Evolutionary conservation across 2,888 invertebrate genomes (phyloP).

Genomic region (Argyresthia albistria): DNA sequence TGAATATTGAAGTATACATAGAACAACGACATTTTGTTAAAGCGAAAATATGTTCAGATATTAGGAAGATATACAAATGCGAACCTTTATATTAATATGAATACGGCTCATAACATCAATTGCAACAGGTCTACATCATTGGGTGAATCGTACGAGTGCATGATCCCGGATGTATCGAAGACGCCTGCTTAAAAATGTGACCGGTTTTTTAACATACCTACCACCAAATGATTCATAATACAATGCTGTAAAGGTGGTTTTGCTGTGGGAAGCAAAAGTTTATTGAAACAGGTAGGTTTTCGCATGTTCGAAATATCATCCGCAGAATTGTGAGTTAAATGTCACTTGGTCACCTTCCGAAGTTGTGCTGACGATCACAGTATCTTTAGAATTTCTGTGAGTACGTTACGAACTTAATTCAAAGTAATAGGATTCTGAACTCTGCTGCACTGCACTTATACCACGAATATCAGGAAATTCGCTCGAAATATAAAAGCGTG

Average conservation of each 20-base stretch:
- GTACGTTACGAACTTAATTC: not conserved
- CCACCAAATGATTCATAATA: not conserved
- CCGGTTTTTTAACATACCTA: not conserved
- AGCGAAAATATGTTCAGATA: no score
- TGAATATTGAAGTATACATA: no score
- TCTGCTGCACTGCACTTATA: no score
- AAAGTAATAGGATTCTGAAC: not conserved
- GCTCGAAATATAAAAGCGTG: no score
- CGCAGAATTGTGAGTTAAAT: conserved; percentile 44
- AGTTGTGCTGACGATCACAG: not conserved
- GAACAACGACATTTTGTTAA: no score
- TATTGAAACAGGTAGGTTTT: not conserved
- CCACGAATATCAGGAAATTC: no score
- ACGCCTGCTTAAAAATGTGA: conserved; percentile 2
- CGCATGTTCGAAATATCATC: conserved; percentile 21
- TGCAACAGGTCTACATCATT: no score
- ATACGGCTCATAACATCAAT: no score
- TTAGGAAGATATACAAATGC: no score
- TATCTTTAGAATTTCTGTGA: not conserved
- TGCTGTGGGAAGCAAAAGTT: not conserved
- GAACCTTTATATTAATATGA: no score
- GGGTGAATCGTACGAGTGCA: no score
- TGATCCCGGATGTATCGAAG: conserved; percentile 3
- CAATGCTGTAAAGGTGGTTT: not conserved
- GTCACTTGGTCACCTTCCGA: conserved; percentile 61